Evolutionary conservation across 92 coral and sea anemone species (phyloP), one percentile per base, ranked within the genome.

Genomic region (Heliopora coerulea): DNA sequence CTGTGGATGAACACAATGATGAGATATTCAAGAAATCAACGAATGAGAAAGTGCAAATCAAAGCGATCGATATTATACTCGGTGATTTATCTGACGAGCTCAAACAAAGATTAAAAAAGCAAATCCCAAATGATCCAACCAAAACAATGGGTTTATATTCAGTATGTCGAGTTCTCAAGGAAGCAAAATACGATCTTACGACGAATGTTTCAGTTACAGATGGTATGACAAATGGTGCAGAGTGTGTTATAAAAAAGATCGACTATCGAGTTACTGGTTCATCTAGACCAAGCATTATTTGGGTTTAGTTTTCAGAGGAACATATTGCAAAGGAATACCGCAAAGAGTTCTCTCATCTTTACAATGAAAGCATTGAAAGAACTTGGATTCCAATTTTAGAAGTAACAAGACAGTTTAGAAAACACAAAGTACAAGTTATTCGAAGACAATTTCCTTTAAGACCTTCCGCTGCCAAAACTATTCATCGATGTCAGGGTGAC

Each of bases 211-310:
- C 49, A 60, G 87, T 83, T 27, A 28, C 29, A 20, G 87, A 86
- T 73, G 87, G 89, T 3, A 40, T 85, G 79, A 70, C 86, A 0
- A 82, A 86, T 72, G 87, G 89, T 28, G 78, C 86, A 39, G 86
- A 85, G 15, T 86, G 83, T 66, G 18, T 82, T 3, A 76, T 86
- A 6, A 84, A 85, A 48, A 85, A 85, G 18, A 65, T 85, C 31
- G 85, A 85, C 28, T 85, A 75, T 56, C 8, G 88, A 59, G 66
- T 85, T 6, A 39, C 54, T 3, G 56, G 58, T 48, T 85, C 88
- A 27, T 56, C 37, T 28, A 73, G 88, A 68, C 88, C 85, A 65
- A 85, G 88, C 68, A 80, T 85, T 19, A 85, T 85, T n/a, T 85
- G 88, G 85, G 85, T 80, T 24, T 80, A 62, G 41, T 85, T 85